These are phyloP conservation scores for Operophtera brumata DNA, from an alignment of 2,888 invertebrate genomes.

Conservation along the genomic window DNA sequence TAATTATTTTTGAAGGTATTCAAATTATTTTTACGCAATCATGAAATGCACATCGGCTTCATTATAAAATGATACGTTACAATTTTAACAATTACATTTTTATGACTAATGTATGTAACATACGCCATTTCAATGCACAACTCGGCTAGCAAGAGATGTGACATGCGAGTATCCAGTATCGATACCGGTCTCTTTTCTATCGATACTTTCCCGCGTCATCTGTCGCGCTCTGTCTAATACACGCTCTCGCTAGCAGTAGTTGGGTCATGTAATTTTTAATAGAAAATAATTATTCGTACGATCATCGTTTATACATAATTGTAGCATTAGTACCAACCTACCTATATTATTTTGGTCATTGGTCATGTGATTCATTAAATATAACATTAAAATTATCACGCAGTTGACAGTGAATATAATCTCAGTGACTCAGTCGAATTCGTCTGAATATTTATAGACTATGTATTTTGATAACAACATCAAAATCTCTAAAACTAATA, in stretches of 20 bases:
- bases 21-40: constrained; percentile 41
- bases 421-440: constrained; percentile 63
- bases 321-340: constrained; percentile 46
- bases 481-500: constrained; percentile 62
- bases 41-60: constrained; percentile 47
- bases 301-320: constrained; percentile 46
- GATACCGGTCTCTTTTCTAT: constrained; percentile 7
- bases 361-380: constrained; percentile 41
- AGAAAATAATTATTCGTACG: constrained; percentile 37
- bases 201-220: constrained; percentile 10
- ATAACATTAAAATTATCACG: constrained; percentile 20
- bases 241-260: constrained; percentile 31
- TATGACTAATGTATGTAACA: constrained; percentile 47
- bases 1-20: constrained; percentile 42
- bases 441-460: constrained; percentile 64
- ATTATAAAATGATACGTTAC: constrained; percentile 38
- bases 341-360: constrained; percentile 46
- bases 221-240: constrained; percentile 16
- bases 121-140: constrained; percentile 37
- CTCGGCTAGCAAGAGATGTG: constrained; percentile 36
- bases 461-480: constrained; percentile 76
- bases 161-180: constrained; percentile 30
- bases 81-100: constrained; percentile 41
- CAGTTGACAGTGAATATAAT: constrained; percentile 52
- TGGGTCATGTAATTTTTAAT: constrained; percentile 31